These are phyloP conservation scores for Podarcis lilfordi DNA, from an alignment of 2,797 vertebrate genomes.

Conservation along the genomic window DNA sequence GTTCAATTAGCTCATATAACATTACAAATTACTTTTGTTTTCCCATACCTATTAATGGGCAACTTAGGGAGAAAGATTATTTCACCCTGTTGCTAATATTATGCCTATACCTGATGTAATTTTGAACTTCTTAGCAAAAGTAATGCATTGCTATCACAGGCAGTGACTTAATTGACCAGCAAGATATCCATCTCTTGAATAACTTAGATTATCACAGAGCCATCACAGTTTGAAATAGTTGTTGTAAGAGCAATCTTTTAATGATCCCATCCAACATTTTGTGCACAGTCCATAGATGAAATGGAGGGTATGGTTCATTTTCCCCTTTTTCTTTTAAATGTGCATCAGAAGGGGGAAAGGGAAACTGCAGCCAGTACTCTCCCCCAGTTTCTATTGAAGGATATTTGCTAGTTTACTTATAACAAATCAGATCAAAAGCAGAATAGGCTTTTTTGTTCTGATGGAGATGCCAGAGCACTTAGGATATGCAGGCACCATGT, in stretches of 20 bases:
- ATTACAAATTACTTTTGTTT: neutral
- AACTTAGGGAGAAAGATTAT: neutral
- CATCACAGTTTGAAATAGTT: neutral
- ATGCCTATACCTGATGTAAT: neutral
- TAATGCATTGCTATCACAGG: neutral
- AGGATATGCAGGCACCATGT: too few species aligned
- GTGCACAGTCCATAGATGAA: neutral
- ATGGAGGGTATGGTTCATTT: too few species aligned
- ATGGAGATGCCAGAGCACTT: neutral
- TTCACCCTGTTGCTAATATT: neutral
- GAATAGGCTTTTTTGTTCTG: neutral
- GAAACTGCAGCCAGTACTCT: neutral
- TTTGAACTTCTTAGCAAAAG: constrained; percentile 2
- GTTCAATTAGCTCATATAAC: constrained; percentile 6
- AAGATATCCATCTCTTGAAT: neutral
- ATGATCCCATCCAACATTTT: neutral
- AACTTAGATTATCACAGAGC: neutral
- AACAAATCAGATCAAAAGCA: neutral
- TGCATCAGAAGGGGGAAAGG: neutral
- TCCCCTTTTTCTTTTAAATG: neutral
- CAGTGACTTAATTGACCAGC: neutral
- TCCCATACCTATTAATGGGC: neutral
- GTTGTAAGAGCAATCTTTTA: neutral
- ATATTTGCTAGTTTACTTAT: neutral
- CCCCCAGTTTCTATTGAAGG: neutral